Evolutionary conservation across 1,140 invertebrate species (phyloP).

Genomic region (Sminthurinus signatus): DNA sequence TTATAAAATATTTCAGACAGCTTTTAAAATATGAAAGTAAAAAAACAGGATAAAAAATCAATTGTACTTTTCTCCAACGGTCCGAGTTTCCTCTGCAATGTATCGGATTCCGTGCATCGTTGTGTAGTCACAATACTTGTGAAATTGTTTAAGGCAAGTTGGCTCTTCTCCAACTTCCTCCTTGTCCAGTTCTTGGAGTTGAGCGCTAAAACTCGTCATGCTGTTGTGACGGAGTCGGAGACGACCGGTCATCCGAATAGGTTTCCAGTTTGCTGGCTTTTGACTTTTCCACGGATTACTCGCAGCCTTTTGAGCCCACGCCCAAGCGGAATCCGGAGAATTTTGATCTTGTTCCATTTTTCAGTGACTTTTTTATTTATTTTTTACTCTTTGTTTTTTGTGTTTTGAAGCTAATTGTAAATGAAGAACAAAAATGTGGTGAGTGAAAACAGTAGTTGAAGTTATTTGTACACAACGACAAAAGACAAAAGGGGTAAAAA

Average conservation of each 20-base stretch:
- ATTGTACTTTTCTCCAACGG: slow-evolving; percentile 33
- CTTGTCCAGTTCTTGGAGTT: neutral
- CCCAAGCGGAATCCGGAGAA: neutral
- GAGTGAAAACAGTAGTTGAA: no score
- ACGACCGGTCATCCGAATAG: neutral
- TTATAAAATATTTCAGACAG: neutral
- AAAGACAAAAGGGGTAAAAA: no score
- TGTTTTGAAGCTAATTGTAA: no score
- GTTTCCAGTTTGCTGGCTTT: neutral
- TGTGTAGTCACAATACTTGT: slow-evolving; percentile 15
- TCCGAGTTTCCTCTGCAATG: slow-evolving; percentile 35
- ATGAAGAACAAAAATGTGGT: no score
- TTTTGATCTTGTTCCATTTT: no score
- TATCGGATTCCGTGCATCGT: slow-evolving; percentile 37
- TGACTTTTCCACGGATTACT: neutral
- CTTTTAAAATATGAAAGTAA: neutral
- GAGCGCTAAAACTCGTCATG: neutral
- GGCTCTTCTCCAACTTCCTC: neutral
- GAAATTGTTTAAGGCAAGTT: slow-evolving; percentile 5
- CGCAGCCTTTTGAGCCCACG: neutral
- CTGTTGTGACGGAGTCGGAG: neutral
- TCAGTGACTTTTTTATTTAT: no score
- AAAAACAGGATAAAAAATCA: neutral
- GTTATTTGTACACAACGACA: no score
- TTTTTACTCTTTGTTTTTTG: no score